Conservation (phyloP, 2,888 invertebrate species). For the Himalopsyche tibetana region DNA sequence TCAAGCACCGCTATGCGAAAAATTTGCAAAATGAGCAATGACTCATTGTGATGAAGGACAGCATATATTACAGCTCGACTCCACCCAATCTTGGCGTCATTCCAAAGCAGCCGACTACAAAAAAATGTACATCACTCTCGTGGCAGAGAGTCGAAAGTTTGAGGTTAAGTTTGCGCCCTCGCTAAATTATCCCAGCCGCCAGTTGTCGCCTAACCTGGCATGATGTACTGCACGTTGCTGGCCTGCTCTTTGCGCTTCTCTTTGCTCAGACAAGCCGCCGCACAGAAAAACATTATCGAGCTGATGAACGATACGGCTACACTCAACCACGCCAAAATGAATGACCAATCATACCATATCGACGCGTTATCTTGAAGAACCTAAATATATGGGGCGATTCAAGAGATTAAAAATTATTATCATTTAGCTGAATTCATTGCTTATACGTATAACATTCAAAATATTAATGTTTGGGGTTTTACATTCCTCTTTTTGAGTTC, state of each 20-base stretch:
- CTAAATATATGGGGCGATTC: conserved; percentile 70
- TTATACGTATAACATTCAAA: too few relatives aligned
- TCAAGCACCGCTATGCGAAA: not conserved
- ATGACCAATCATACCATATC: conserved; percentile 90
- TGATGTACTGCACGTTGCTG: conserved; percentile 91
- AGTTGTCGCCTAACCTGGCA: conserved; percentile 85
- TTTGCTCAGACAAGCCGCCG: conserved; percentile 86
- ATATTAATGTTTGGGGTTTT: too few relatives aligned
- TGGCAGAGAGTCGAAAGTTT: not conserved
- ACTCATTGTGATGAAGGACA: conserved; percentile 8
- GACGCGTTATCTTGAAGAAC: conserved; percentile 84
- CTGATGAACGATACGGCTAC: conserved; percentile 86
- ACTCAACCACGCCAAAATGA: conserved; percentile 89
- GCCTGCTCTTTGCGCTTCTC: conserved; percentile 85
- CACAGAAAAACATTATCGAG: conserved; percentile 87
- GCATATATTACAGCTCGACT: conserved; percentile 57
- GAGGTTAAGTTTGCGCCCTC: conserved; percentile 16
- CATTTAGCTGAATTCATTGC: too few relatives aligned
- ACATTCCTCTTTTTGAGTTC: too few relatives aligned
- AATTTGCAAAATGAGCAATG: conserved; percentile 18
- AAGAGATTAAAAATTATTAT: not conserved
- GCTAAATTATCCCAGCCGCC: conserved; percentile 23
- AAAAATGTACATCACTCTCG: conserved; percentile 5
- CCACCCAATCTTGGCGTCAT: conserved; percentile 55
- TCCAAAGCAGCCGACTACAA: conserved; percentile 58